Base-by-base conservation (phyloP, 92 coral and sea anemone species). In the Meandrina meandrites region DNA sequence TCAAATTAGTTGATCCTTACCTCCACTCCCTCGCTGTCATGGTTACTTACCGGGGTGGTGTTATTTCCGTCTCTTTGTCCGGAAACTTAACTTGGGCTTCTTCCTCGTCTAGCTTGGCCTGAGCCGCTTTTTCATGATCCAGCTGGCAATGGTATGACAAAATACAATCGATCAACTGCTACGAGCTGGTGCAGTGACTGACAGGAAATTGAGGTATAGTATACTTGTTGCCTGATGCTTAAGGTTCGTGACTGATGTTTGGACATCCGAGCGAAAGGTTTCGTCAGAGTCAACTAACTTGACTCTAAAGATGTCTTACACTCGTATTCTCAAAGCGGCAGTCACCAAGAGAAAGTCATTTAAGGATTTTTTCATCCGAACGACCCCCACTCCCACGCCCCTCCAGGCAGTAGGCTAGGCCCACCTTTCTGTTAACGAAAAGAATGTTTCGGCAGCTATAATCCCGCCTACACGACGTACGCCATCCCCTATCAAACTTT, bases 111-210 rank as follows among this genome's bases (percentile, higher is more conserved):
- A 93, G 72, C 68, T 92, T 89, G 19, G 86, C 75, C 64, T 96
- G 96, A 8, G 91, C 99, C 4, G 84, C 94, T 14, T 87, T 84
- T 82, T 96, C 99, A 56, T 96, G 96, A 54, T 96, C 98, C 74
- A 92, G 83, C 98, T 96, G 79, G n/a, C n/a, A n/a, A n/a, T n/a
- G n/a, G 34, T 17, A 72, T 27, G 60, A 77, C 36, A 28, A 27
- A 45, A 76, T 15, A 21, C 71, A 66, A 30, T 5, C 17, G 4
- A 66, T 66, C 1, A 60, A 22, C 22, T 60, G 30, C 8, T 4
- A 84, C 22, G 28, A 27, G 50, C 9, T 60, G 48, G 8, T 36
- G 45, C 13, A 45, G 40, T 54, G 60, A 17, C 60, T 54, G 60
- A 1, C 60, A 54, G 1, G 21, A 54, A 13, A 54, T 13, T 54